Percentiles rank a stretch among this genome's conserved stretches.
phyloP scores from a whole-genome alignment of 2,797 vertebrate species.

The Alauda arvensis region DNA sequence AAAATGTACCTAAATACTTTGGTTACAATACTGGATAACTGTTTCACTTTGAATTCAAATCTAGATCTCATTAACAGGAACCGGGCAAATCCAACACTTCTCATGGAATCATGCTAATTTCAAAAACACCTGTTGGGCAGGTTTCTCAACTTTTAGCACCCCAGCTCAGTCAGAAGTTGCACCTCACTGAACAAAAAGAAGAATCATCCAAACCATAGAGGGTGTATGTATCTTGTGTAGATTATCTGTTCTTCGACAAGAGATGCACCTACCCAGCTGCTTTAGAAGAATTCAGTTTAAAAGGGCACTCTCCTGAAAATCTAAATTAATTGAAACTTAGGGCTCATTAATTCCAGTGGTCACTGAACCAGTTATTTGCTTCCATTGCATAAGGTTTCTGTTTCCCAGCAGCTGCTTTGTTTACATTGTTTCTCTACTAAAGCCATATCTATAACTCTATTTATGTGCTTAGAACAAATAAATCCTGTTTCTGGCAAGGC shows the following conservation, averaged over 20 bases:
- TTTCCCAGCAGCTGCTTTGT: background rate
- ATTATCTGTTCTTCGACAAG: background rate
- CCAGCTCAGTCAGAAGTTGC: background rate
- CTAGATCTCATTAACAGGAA: background rate
- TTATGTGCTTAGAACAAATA: background rate
- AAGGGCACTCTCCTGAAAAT: background rate
- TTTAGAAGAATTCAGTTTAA: background rate
- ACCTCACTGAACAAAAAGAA: background rate
- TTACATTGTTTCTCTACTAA: background rate
- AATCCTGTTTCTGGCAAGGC: background rate
- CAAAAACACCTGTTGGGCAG: background rate
- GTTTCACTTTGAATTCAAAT: background rate
- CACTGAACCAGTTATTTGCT: background rate
- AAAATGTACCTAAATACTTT: background rate
- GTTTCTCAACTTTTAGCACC: background rate
- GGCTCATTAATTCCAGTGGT: background rate
- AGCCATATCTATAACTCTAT: background rate
- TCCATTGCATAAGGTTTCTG: background rate
- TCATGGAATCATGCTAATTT: background rate
- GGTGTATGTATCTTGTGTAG: background rate
- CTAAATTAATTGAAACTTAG: background rate
- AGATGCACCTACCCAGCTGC: rapidly evolving
- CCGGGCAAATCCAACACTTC: background rate
- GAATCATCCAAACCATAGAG: background rate
- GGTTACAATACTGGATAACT: background rate